Percentiles rank a stretch among this genome's conserved stretches.
Conservation (phyloP, 2,888 invertebrate species). For the Thymelicus acteon region DNA sequence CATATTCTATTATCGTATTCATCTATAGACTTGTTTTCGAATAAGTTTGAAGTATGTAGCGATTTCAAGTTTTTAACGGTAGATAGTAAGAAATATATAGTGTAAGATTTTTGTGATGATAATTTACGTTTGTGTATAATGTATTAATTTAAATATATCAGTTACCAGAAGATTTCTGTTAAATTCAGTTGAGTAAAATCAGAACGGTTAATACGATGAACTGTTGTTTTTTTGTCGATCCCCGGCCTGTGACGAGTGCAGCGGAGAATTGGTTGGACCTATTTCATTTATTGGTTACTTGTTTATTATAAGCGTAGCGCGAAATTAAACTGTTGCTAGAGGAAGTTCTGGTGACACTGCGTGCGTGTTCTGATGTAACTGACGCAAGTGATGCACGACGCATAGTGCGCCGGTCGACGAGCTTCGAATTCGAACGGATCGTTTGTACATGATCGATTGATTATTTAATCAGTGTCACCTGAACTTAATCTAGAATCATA, state of each 20-base stretch:
- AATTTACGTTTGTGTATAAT: conserved; percentile 72
- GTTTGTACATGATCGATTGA: neutral
- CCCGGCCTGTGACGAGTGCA: conserved; percentile 61
- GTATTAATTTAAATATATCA: conserved; percentile 78
- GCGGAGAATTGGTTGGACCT: conserved; percentile 46
- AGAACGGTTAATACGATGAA: conserved; percentile 71
- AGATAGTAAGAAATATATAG: conserved; percentile 61
- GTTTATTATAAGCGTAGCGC: conserved; percentile 71
- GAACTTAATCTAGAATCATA: conserved; percentile 46
- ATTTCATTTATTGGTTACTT: conserved; percentile 49
- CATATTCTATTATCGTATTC: conserved; percentile 78
- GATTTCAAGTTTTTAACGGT: conserved; percentile 75
- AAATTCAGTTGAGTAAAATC: conserved; percentile 80
- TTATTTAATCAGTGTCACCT: conserved; percentile 37
- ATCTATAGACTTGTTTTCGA: conserved; percentile 78
- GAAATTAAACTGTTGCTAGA: conserved; percentile 61
- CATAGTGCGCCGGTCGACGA: neutral
- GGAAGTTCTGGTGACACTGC: conserved; percentile 50
- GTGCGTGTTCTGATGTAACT: neutral
- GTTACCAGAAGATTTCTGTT: conserved; percentile 82
- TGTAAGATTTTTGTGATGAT: conserved; percentile 74
- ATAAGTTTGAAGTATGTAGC: conserved; percentile 77
- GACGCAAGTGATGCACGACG: neutral
- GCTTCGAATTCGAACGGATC: neutral
- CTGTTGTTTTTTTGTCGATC: conserved; percentile 78